Conservation (phyloP, 1,140 invertebrate species). For the Frieseomelitta varia region DNA sequence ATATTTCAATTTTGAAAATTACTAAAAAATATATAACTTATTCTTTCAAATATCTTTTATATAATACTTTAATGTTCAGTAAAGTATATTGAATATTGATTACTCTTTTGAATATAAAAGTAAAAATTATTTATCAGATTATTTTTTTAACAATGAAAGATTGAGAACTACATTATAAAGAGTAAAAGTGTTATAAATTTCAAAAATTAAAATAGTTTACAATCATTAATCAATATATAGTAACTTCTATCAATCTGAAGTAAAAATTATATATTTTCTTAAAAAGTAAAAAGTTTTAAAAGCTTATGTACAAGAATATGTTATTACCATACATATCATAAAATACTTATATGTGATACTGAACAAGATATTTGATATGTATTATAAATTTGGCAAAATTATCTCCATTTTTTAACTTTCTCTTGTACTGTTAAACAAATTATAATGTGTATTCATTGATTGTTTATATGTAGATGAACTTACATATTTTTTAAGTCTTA, state of each 20-base stretch:
- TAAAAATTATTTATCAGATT: background rate
- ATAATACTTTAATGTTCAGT: background rate
- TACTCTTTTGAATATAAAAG: background rate
- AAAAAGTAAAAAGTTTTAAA: background rate
- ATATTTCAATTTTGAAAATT: background rate
- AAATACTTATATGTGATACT: background rate
- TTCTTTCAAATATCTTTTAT: slow-evolving; percentile 13
- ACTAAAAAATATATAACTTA: slow-evolving; percentile 27
- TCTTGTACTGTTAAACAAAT: slow-evolving; percentile 8
- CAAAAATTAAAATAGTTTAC: background rate
- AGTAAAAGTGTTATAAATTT: background rate
- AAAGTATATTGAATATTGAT: background rate
- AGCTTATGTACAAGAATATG: background rate
- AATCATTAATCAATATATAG: background rate
- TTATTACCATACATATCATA: background rate
- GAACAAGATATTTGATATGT: background rate
- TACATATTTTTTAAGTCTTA: slow-evolving; percentile 25
- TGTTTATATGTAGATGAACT: slow-evolving; percentile 30
- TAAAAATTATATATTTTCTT: slow-evolving; percentile 4
- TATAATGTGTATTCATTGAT: slow-evolving; percentile 9
- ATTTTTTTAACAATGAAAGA: background rate
- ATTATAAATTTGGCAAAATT: slow-evolving; percentile 15
- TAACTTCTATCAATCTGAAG: background rate
- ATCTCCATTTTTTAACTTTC: slow-evolving; percentile 7
- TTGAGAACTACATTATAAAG: background rate